Evolutionary conservation across 2,797 vertebrate species (phyloP), one percentile per base, ranked within the genome.

Genomic region (Antennarius maculatus): DNA sequence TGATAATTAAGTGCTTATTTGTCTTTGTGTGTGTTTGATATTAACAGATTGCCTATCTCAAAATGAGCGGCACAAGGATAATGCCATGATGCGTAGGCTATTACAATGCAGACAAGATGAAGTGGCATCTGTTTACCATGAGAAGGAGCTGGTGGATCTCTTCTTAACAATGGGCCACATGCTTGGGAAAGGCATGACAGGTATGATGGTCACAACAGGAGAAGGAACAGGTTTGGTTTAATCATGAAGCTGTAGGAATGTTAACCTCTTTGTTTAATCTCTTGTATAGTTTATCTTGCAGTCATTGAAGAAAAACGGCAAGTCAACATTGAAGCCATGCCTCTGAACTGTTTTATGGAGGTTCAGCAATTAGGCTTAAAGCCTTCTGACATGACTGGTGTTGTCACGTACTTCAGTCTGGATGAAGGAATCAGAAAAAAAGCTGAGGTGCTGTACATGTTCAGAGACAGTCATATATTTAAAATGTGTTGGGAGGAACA

Each of bases 391-490:
- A 16, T 45, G 54, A 62, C 88, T 9, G 87, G 87, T 0, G 6
- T 60, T 4, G 79, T 86, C 53, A 91, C 92, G 0, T 94, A 86
- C 81, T 98, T 96, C 82, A 16, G 60, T 2, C 87, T 98, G 66
- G 89, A 89, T 29, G 54, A 88, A 1, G 0, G 87, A 0, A 51
- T 94, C 1, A 89, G 76, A 52, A 0, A 71, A 0, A 95, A 94
- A 91, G 94, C 91, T 1, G 5, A 71, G 0, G 0, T 2, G 1
- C 66, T 96, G 1, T 61, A 91, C 74, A 42, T 0, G 0, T 91
- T 94, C 13, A 92, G 78, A 29, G 89, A 95, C 0, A 96, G 96
- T 74, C 74, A 91, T 56, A 55, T 96, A 70, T 95, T 98, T 74
- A 89, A 85, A 72, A 29, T 80, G 48, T 93, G 94, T 59, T 99